phyloP scores from a whole-genome alignment of 1,140 invertebrate genomes.

The Halictus rubicundus region DNA sequence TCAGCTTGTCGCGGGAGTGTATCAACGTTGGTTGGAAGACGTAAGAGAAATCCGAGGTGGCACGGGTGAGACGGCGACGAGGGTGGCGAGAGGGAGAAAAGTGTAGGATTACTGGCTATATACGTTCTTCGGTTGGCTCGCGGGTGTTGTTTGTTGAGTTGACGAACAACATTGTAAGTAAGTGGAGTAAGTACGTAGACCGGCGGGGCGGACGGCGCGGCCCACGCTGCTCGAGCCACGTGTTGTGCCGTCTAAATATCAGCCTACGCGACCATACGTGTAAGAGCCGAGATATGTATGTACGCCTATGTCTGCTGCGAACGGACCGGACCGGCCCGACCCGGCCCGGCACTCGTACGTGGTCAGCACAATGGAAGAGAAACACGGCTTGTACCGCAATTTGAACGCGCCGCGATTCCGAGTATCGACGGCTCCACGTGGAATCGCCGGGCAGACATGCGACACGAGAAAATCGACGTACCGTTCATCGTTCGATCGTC shows the following conservation, averaged over 20 bases:
- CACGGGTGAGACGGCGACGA: not conserved
- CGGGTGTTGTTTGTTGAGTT: conserved; percentile 56
- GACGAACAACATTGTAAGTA: conserved; percentile 64
- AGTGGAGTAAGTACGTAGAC: conserved; percentile 41
- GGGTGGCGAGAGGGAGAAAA: conserved; percentile 2
- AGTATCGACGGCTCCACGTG: conserved; percentile 42
- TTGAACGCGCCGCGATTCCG: conserved; percentile 50
- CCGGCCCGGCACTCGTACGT: conserved; percentile 28
- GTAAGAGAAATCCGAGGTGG: conserved; percentile 59
- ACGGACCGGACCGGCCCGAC: not conserved
- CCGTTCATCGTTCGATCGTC: not conserved
- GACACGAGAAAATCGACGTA: conserved; percentile 14
- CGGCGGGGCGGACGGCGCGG: conserved; percentile 5
- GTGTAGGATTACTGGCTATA: conserved; percentile 56
- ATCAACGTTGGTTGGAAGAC: conserved; percentile 48
- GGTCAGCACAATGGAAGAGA: conserved; percentile 60
- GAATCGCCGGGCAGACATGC: conserved; percentile 28
- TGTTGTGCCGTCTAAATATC: conserved; percentile 60
- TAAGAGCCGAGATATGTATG: conserved; percentile 20
- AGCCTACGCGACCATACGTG: conserved; percentile 21
- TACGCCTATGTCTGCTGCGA: not conserved
- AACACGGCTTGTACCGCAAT: conserved; percentile 45
- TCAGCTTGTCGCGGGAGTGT: conserved; percentile 55
- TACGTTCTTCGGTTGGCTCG: conserved; percentile 31
- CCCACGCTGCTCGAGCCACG: conserved; percentile 10